Evolutionary conservation across 2,797 vertebrate genomes (phyloP), one percentile per base, ranked within the genome.

Genomic region (Smutsia gigantea): DNA sequence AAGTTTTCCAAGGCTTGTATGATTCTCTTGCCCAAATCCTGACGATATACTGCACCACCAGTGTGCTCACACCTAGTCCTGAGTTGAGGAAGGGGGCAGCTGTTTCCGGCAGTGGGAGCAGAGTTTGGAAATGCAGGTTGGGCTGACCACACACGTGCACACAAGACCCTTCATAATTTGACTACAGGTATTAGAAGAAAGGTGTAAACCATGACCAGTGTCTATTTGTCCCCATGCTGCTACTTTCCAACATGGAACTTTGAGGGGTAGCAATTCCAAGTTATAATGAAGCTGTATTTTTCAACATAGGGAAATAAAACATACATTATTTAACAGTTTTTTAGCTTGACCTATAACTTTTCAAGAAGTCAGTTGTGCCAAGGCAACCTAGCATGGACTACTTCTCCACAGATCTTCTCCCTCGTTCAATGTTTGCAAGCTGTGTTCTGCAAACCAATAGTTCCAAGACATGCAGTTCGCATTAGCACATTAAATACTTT

Each of bases 341-440:
- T 63, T 90, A 78, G 31, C 11, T 71, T 94, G 68, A 49, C 69
- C 87, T 90, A 63, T 77, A 87, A 89, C 18, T 79, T 83, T 53
- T 39, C 34, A 75, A 77, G 53, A 92, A 68, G 57, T 72, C 86
- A 77, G 4, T 34, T 31, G 34, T 61, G 7, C 1, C 53, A 29
- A 39, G 59, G 29, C 4, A 29, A 18, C 12, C 37, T 55, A 11
- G 21, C 6, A 39, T n/a, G 25, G 21, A 18, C n/a, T n/a, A 63
- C 69, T 55, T 74, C 49, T 42, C 34, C 42, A n/a, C 61, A 34
- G 13, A 12, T 85, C 63, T 34, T 68, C 39, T 39, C 21, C 66
- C n/a, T 75, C 55, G 2, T 63, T 72, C 39, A 13, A 2, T 75
- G 23, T 66, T 61, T 75, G 2, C 51, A 71, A 55, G 69, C n/a